Percentiles rank a stretch among this genome's conserved stretches.
These are phyloP conservation scores for Eurois occulta DNA, from an alignment of 2,888 invertebrate species.

Conservation along the genomic window DNA sequence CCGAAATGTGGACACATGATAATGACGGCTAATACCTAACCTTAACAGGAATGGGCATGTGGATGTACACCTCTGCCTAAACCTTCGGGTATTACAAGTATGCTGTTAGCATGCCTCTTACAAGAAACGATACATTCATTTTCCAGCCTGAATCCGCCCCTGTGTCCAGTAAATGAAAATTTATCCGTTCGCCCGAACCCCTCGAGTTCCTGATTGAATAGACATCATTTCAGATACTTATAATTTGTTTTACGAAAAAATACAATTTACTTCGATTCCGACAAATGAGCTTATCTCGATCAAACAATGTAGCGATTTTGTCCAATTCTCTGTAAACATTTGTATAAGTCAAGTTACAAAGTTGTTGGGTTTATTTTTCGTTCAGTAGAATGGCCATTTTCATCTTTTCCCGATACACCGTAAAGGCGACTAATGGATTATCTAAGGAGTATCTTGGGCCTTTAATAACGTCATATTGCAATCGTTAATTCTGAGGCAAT, in stretches of 20 bases:
- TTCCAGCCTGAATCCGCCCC: conserved; percentile 30
- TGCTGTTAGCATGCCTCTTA: background rate
- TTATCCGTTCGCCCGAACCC: conserved; percentile 34
- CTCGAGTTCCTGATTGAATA: conserved; percentile 49
- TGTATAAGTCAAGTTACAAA: conserved; percentile 20
- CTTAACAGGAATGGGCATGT: too few species aligned
- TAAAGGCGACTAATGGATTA: conserved; percentile 52
- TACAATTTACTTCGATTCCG: conserved; percentile 50
- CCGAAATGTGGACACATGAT: too few species aligned
- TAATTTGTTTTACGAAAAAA: conserved; percentile 58
- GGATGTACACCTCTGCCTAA: too few species aligned
- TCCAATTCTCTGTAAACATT: conserved; percentile 12
- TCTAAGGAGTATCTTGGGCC: conserved; percentile 28
- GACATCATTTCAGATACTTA: conserved; percentile 55
- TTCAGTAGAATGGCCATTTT: conserved; percentile 1
- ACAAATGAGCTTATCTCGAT: conserved; percentile 47
- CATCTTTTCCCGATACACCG: conserved; percentile 44
- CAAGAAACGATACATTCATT: background rate
- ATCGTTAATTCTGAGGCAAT: conserved; percentile 34
- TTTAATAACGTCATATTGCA: conserved; percentile 31
- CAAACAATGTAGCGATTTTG: conserved; percentile 40
- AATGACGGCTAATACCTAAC: too few species aligned
- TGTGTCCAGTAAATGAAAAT: conserved; percentile 52
- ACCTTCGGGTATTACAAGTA: too few species aligned
- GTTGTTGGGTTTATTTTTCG: background rate